Evolutionary conservation across 2,888 invertebrate species (phyloP).

Genomic region (Panopea generosa): DNA sequence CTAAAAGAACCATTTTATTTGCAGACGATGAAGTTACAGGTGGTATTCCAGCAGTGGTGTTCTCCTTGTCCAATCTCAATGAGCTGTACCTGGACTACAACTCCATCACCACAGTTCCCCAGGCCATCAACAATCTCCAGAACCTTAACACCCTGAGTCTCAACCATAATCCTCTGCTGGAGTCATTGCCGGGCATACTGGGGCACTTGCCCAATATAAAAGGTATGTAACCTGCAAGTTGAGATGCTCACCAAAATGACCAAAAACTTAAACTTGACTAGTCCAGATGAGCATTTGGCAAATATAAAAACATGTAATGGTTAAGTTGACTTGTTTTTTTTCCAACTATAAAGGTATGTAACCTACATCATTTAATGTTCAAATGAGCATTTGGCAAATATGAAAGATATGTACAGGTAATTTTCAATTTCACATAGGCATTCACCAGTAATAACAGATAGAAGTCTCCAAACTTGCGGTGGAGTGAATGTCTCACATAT

Average conservation of each 20-base stretch:
- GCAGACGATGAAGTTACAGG: conserved; percentile 66
- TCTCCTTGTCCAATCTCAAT: conserved; percentile 69
- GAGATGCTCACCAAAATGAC: too few species aligned
- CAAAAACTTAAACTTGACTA: too few species aligned
- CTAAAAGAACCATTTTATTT: too few species aligned
- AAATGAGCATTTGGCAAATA: too few species aligned
- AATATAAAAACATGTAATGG: too few species aligned
- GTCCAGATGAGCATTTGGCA: too few species aligned
- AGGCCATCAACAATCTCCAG: conserved; percentile 73
- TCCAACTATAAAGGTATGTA: conserved; percentile 73
- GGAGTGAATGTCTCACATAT: too few species aligned
- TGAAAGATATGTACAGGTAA: too few species aligned
- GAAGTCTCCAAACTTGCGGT: too few species aligned
- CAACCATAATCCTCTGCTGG: conserved; percentile 73
- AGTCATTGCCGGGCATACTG: conserved; percentile 72
- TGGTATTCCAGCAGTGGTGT: conserved; percentile 77
- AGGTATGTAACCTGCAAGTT: conserved; percentile 61
- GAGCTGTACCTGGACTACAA: conserved; percentile 75
- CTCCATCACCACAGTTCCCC: conserved; percentile 77
- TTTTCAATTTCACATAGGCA: too few species aligned
- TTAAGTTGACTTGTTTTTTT: conserved; percentile 19
- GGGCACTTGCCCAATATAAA: conserved; percentile 75
- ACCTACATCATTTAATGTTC: too few species aligned
- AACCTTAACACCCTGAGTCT: conserved; percentile 72
- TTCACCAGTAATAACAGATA: too few species aligned